A percentile compares a stretch with the other conserved stretches of the same genome.
Evolutionary conservation across 2,113 vertebrate species (phyloP).

Genomic region (Tapirus terrestris): DNA sequence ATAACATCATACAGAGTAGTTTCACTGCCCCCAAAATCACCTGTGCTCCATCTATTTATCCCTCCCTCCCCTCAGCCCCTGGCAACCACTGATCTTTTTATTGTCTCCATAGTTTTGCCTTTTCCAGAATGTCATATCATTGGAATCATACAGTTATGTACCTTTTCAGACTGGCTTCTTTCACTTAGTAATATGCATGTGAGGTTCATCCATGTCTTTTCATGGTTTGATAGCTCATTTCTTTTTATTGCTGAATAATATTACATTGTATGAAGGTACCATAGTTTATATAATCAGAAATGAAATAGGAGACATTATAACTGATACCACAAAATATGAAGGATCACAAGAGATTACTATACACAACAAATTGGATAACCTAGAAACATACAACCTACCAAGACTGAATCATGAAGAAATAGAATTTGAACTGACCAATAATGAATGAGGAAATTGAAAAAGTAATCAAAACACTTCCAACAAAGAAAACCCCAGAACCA

Average conservation of each 20-base stretch:
- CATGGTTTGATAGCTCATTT: not conserved
- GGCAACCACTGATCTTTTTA: not conserved
- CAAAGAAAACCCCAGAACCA: not conserved
- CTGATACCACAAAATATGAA: not conserved
- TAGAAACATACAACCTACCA: not conserved
- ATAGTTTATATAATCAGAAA: not conserved
- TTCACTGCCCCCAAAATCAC: not conserved
- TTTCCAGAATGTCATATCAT: not conserved
- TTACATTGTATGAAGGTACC: not conserved
- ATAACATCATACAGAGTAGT: not conserved
- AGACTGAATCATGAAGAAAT: not conserved
- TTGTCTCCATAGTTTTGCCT: not conserved
- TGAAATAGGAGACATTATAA: not conserved
- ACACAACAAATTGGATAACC: not conserved
- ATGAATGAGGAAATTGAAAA: not conserved
- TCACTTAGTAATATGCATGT: not conserved
- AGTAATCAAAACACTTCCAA: not conserved
- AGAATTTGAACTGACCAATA: not conserved
- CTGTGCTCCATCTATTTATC: not conserved
- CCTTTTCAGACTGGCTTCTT: not conserved
- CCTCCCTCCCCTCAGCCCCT: not conserved
- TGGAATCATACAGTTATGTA: not conserved
- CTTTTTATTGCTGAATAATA: not conserved
- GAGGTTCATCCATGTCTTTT: not conserved
- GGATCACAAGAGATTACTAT: not conserved